phyloP scores from a whole-genome alignment of 2,888 invertebrate genomes.

The Vesta saturnalis region DNA sequence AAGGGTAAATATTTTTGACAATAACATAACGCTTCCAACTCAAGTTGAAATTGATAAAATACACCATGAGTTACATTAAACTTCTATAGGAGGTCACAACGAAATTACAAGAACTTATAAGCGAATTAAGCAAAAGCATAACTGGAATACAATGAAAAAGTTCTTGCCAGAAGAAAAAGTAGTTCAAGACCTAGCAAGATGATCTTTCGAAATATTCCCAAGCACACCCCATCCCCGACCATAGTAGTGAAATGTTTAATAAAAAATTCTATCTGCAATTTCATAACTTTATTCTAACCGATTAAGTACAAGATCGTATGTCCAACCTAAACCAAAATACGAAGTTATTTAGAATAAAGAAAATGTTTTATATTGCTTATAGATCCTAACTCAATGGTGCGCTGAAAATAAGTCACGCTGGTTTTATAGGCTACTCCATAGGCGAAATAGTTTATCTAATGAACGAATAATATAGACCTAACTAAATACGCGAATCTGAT shows the following conservation, averaged over 20 bases:
- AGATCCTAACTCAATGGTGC: slow-evolving; percentile 43
- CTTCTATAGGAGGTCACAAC: not conserved
- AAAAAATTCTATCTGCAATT: slow-evolving; percentile 39
- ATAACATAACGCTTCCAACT: slow-evolving; percentile 24
- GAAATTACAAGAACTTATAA: slow-evolving; percentile 46
- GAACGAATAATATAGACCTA: too few relatives aligned
- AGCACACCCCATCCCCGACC: slow-evolving; percentile 49
- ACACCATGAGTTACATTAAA: slow-evolving; percentile 43
- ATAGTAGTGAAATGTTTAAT: slow-evolving; percentile 35
- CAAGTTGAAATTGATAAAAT: slow-evolving; percentile 40
- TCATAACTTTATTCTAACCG: slow-evolving; percentile 38
- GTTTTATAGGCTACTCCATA: slow-evolving; percentile 26
- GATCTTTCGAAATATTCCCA: slow-evolving; percentile 52
- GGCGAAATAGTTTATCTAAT: slow-evolving; percentile 37
- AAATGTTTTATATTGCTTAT: slow-evolving; percentile 50
- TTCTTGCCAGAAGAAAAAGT: slow-evolving; percentile 45
- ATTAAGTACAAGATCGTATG: slow-evolving; percentile 42
- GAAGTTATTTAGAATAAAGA: slow-evolving; percentile 50
- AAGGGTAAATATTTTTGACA: slow-evolving; percentile 38
- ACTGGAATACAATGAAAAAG: slow-evolving; percentile 51
- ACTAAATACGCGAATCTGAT: too few relatives aligned
- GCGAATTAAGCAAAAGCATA: slow-evolving; percentile 45
- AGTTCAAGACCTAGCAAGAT: slow-evolving; percentile 49
- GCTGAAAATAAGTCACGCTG: slow-evolving; percentile 46
- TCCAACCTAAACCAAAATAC: slow-evolving; percentile 48